Base-by-base conservation (phyloP, 2,113 vertebrate genomes). In the Pygoscelis adeliae region DNA sequence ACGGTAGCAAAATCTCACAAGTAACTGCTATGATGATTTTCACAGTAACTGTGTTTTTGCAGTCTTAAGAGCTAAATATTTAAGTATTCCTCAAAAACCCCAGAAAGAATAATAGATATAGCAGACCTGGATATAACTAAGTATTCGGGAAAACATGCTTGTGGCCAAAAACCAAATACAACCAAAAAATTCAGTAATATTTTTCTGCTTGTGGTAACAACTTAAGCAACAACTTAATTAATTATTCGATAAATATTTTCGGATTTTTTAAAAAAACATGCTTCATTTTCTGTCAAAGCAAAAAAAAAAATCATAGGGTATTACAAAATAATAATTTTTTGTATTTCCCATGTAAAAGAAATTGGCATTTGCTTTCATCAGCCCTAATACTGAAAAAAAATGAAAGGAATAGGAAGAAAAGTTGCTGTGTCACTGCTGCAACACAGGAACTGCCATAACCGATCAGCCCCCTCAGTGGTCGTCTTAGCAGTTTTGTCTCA, bases 381-480 rank as follows among this genome's bases (percentile, higher is more conserved):
- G n/a, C 20, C 82, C 50, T 67, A 74, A 36, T 11, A 87, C 9
- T 44, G 27, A 70, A 80, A 81, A 90, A 92, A 70, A 65, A 40
- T 7, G 22, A 47, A 89, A 95, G 80, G 59, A 92, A 86, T 86
- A 89, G 93, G 85, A 94, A 96, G 90, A 90, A 87, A 90, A 95
- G 80, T 36, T 89, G 94, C 89, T 87, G 47, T 87, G 72, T 93
- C 90, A 97, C 25, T 87, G 77, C 92, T 95, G 95, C 92, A 95
- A 96, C 80, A 95, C 76, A 92, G 89, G 90, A 96, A 97, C 94
- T 96, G 90, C 95, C 90, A 91, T 92, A 97, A 94, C 95, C 2
- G 92, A 96, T 94, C 63, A 95, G 92, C 59, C 90, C 85, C 80
- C 56, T 81, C 87, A 96, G 92, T 91, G 91, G 87, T 91, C 91